phyloP scores from a whole-genome alignment of 23 tunicate species.

The Oikopleura vanhoeffeni region DNA sequence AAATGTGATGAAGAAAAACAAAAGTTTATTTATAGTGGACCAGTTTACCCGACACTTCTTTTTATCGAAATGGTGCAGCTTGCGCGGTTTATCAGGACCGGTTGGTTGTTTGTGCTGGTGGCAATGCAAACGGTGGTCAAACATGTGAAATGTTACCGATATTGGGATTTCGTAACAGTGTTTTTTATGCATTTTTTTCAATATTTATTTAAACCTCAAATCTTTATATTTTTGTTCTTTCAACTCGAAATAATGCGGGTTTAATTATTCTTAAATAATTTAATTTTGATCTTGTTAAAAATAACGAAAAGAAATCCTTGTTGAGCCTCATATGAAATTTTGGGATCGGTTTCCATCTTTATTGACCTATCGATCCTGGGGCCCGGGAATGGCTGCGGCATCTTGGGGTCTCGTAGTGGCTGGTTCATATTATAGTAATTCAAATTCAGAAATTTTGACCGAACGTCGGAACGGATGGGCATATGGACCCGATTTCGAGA shows the following conservation, averaged over 20 bases:
- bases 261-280: too few species aligned
- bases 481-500: not conserved
- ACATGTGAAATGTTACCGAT: constrained; percentile 14
- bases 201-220: too few species aligned
- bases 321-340: not conserved
- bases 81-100: not conserved
- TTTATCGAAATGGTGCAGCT: not conserved
- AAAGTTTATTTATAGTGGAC: too few species aligned
- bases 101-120: not conserved
- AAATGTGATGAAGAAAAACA: too few species aligned
- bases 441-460: not conserved
- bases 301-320: not conserved
- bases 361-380: not conserved
- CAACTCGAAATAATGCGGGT: too few species aligned
- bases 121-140: constrained; percentile 1
- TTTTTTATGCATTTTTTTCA: too few species aligned
- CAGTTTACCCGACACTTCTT: not conserved
- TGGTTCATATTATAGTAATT: not conserved
- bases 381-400: constrained; percentile 9
- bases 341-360: constrained; percentile 2
- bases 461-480: not conserved
- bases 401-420: not conserved
- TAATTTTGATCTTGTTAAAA: too few species aligned
- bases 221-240: too few species aligned
- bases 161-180: too few species aligned